phyloP scores from a whole-genome alignment of 2,113 vertebrate genomes.

The Tor tambroides region DNA sequence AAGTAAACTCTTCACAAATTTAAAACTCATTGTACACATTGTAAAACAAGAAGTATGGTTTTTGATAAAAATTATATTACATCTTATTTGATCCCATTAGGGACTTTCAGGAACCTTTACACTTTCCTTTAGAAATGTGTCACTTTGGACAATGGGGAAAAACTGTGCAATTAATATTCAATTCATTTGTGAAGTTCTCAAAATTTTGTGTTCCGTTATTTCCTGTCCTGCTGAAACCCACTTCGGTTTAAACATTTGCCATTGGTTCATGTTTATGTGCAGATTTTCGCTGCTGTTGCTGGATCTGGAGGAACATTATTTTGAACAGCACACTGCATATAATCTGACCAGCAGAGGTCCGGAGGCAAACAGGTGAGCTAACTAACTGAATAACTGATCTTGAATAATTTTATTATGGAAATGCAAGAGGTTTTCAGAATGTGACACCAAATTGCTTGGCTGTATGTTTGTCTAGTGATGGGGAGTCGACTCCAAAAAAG shows the following conservation, averaged over 20 bases:
- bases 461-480: not conserved
- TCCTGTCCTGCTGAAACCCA: too few species aligned
- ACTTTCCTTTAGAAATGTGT: too few species aligned
- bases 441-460: not conserved
- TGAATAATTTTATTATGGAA: conserved; percentile 23
- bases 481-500: not conserved
- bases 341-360: conserved; percentile 69
- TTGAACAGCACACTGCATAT: conserved; percentile 90
- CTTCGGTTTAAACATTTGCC: not conserved
- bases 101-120: too few species aligned
- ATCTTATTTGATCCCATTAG: too few species aligned
- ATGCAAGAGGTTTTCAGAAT: not conserved
- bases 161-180: too few species aligned
- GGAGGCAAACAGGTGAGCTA: conserved; percentile 79
- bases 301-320: conserved; percentile 95
- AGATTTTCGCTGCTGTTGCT: conserved; percentile 94
- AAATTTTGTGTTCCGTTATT: too few species aligned
- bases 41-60: too few species aligned
- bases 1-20: too few species aligned
- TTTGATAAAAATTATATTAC: too few species aligned
- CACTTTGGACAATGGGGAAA: too few species aligned
- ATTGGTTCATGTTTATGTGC: not conserved
- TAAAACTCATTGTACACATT: too few species aligned
- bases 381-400: not conserved
- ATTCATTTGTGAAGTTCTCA: too few species aligned